These are phyloP conservation scores for Sebastes cheni DNA, from an alignment of 2,797 vertebrate genomes.

Conservation along the genomic window DNA sequence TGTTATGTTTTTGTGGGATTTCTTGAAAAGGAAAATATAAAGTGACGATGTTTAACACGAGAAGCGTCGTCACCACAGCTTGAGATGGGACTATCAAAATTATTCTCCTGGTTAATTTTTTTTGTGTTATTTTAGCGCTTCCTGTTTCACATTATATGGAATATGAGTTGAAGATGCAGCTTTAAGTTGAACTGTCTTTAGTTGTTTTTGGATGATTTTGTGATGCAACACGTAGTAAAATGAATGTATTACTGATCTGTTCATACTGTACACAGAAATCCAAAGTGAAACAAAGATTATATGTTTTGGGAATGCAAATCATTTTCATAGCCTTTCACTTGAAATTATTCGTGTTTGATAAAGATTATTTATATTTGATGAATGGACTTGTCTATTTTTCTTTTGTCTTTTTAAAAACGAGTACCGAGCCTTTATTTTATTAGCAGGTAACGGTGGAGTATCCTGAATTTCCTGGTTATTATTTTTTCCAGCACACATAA, in stretches of 20 bases:
- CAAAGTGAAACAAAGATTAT: conserved; percentile 13
- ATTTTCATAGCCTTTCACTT: conserved; percentile 35
- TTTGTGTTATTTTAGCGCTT: not conserved
- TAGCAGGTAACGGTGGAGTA: not conserved
- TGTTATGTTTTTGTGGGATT: not conserved
- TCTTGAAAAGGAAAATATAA: not conserved
- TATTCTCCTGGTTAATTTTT: not conserved
- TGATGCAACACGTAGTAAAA: conserved; percentile 13
- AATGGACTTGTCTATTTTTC: not conserved
- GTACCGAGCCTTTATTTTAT: not conserved
- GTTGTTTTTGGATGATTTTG: not conserved
- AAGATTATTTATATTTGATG: conserved; percentile 57
- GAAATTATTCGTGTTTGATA: conserved; percentile 57
- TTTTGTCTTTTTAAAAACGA: not conserved
- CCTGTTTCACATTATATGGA: not conserved
- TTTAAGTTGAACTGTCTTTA: conserved; percentile 9
- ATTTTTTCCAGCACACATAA: not conserved
- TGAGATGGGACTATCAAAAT: not conserved
- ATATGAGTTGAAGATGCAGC: not conserved
- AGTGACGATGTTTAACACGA: not conserved
- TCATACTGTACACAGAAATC: conserved; percentile 16
- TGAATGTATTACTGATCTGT: conserved; percentile 27
- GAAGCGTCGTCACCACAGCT: not conserved
- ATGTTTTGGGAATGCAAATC: conserved; percentile 30
- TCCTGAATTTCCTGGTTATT: not conserved